Percentiles rank a stretch among this genome's conserved stretches.
Conservation (phyloP, 1,140 invertebrate species). For the Eueides isabella region DNA sequence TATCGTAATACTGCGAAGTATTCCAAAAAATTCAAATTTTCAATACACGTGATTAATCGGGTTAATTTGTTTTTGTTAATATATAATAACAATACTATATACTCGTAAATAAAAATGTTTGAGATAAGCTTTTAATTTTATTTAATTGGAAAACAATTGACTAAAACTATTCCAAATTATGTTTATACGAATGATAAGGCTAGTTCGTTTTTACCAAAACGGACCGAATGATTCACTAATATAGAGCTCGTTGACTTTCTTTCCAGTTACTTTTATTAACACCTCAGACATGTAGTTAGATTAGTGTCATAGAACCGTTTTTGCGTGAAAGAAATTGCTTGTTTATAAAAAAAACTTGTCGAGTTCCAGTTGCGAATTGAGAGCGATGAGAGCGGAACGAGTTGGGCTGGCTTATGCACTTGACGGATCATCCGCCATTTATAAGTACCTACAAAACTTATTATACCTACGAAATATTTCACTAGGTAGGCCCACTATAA, state of each 20-base stretch:
- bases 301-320: slow-evolving; percentile 37
- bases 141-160: not conserved
- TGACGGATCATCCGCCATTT: slow-evolving; percentile 45
- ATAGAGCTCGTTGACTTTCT: slow-evolving; percentile 29
- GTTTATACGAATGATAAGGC: not conserved
- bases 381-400: slow-evolving; percentile 45
- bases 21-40: too few species aligned
- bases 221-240: not conserved
- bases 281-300: slow-evolving; percentile 29
- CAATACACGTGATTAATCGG: too few species aligned
- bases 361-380: slow-evolving; percentile 42
- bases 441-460: slow-evolving; percentile 37
- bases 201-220: not conserved
- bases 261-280: slow-evolving; percentile 28
- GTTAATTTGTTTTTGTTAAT: too few species aligned
- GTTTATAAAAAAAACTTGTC: slow-evolving; percentile 40
- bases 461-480: slow-evolving; percentile 27
- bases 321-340: slow-evolving; percentile 39
- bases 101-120: too few species aligned
- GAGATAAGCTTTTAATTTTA: too few species aligned
- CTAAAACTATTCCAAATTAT: not conserved
- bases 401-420: slow-evolving; percentile 42
- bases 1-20: too few species aligned
- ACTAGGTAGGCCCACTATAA: not conserved
- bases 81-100: too few species aligned